Evolutionary conservation across 2,888 invertebrate genomes (phyloP).

Genomic region (Cryptocheilus praepositus): DNA sequence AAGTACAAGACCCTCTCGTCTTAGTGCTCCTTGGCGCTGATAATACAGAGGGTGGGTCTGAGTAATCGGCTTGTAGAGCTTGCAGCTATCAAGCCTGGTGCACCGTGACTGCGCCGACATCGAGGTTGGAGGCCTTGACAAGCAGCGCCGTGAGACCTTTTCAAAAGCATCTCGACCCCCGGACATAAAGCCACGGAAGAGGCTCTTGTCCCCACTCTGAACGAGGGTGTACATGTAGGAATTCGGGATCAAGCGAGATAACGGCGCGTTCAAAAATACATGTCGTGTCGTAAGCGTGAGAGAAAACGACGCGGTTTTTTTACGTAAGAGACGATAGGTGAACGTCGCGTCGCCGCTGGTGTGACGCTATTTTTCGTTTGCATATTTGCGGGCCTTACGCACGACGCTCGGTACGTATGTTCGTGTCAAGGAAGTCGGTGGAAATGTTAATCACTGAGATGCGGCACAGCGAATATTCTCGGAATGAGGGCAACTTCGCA

Average conservation of each 20-base stretch:
- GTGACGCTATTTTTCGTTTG: too few relatives aligned
- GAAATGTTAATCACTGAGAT: too few relatives aligned
- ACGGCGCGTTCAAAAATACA: neutral
- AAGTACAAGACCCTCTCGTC: conserved; percentile 51
- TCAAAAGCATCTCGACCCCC: conserved; percentile 51
- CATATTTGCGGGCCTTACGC: too few relatives aligned
- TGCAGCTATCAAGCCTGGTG: conserved; percentile 35
- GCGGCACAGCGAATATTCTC: too few relatives aligned
- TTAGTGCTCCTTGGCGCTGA: conserved; percentile 45
- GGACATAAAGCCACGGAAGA: conserved; percentile 47
- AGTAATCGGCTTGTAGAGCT: conserved; percentile 51
- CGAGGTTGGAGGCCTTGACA: conserved; percentile 13
- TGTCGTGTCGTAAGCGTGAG: neutral
- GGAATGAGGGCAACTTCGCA: too few relatives aligned
- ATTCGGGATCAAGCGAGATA: conserved; percentile 27
- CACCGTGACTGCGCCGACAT: conserved; percentile 24
- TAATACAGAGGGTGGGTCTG: conserved; percentile 47
- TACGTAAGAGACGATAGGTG: too few relatives aligned
- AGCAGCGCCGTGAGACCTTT: conserved; percentile 50
- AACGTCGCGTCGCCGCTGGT: too few relatives aligned
- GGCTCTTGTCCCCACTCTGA: conserved; percentile 32
- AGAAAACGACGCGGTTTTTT: too few relatives aligned
- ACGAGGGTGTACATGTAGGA: conserved; percentile 28
- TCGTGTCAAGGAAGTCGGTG: too few relatives aligned
- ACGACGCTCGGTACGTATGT: too few relatives aligned